Conservation (phyloP, 2,113 vertebrate genomes). For the Quiscalus mexicanus region DNA sequence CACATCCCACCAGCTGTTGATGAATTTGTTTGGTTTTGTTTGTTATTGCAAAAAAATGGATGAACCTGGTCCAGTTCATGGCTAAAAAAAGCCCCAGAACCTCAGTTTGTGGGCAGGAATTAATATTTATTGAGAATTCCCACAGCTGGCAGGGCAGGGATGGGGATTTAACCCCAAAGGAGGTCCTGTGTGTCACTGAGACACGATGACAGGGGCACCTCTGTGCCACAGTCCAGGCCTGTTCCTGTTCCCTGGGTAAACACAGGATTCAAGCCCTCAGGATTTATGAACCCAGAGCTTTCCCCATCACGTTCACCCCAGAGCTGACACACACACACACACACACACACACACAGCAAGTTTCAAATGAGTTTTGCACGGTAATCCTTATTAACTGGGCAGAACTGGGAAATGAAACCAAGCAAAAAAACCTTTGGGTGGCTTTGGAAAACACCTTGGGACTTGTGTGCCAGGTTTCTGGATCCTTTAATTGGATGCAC, state of each 20-base stretch:
- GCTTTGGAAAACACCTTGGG: conserved; percentile 48
- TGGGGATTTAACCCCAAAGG: neutral
- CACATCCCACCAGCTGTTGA: accelerated
- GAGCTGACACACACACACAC: neutral
- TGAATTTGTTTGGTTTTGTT: neutral
- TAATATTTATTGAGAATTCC: neutral
- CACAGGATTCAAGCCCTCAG: neutral
- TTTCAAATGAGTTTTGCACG: conserved; percentile 38
- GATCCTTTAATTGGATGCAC: conserved; percentile 38
- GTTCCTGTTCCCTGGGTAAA: neutral
- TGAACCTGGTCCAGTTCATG: neutral
- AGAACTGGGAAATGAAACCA: conserved; percentile 54
- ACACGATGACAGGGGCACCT: neutral
- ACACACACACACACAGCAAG: neutral
- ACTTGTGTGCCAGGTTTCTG: neutral
- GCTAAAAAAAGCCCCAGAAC: neutral
- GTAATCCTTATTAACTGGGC: conserved; percentile 65
- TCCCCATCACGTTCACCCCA: neutral
- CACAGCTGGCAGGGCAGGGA: neutral
- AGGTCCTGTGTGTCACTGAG: neutral
- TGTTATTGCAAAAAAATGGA: neutral
- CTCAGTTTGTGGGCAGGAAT: neutral
- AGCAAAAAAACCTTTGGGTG: conserved; percentile 21
- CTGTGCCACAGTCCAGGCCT: neutral
- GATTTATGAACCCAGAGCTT: neutral